Evolutionary conservation across 2,113 vertebrate genomes (phyloP).

Genomic region (Clupea harengus): DNA sequence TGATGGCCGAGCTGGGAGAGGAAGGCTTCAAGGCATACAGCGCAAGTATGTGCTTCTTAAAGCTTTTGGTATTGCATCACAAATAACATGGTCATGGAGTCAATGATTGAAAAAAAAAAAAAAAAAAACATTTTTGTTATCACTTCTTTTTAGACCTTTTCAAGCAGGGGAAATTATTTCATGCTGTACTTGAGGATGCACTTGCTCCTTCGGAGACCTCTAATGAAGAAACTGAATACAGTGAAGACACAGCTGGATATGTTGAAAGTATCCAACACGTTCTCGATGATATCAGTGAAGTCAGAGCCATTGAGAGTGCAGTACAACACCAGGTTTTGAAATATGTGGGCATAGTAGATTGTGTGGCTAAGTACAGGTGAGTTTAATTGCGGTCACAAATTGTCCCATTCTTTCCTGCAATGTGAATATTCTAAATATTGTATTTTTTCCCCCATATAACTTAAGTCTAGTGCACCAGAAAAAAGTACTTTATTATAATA

Average conservation of each 20-base stretch:
- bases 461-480: too few relatives aligned
- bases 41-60: conserved; percentile 73
- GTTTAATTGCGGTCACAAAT: background rate
- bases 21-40: conserved; percentile 86
- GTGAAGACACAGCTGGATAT: conserved; percentile 68
- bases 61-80: background rate
- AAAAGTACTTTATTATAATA: too few relatives aligned
- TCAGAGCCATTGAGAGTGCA: conserved; percentile 85
- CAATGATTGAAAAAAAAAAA: background rate
- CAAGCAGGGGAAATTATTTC: conserved; percentile 83
- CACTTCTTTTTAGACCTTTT: conserved; percentile 77
- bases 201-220: conserved; percentile 53
- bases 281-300: conserved; percentile 75
- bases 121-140: background rate
- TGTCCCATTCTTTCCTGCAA: background rate
- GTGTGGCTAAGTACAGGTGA: conserved; percentile 88
- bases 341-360: conserved; percentile 88
- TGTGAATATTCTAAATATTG: too few relatives aligned
- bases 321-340: conserved; percentile 80
- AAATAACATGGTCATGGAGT: background rate
- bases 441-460: too few relatives aligned
- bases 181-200: conserved; percentile 78
- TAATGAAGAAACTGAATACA: conserved; percentile 34
- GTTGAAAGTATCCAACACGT: conserved; percentile 80
- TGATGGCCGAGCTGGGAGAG: conserved; percentile 84